Base-by-base conservation (phyloP, 2,113 vertebrate genomes). In the Pachycephala philippinensis region DNA sequence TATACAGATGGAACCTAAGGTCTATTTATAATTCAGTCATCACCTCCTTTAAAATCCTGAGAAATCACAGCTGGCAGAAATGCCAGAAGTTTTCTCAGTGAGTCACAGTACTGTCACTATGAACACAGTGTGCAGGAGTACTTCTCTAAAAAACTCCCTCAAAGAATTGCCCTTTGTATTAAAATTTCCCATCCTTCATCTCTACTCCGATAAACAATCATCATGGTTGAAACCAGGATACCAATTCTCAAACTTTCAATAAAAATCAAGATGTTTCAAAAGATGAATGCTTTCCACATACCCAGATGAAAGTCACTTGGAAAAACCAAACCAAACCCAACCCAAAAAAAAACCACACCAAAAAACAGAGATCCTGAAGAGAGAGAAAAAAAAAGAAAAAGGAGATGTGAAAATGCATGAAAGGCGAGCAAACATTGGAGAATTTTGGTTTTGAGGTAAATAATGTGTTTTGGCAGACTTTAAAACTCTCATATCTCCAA, bases 61-160 rank as follows among this genome's bases (percentile, higher is more conserved):
- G 90, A 79, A 94, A 90, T 92, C 75, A 86, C 47, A 88, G 82
- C 93, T 95, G 91, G 76, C 86, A 95, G 82, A 93, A 92, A 81
- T 24, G 35, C 72, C 91, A 91, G 45, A 91, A 84, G 87, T 75
- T 88, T 93, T 84, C 23, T 75, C 75, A 88, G 8, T 93, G 92
- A 96, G 50, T 96, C 95, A 95, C 68, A 80, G 37, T 78, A 59
- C 30, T 57, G 63, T 87, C 87, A 69, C 68, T 59, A 69, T 2
- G 33, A 79, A 72, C 27, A 77, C 7, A 54, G 27, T 2, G 2
- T 23, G 40, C 60, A 56, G n/a, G 37, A 94, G 47, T 74, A 77
- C 21, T n/a, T 39, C 23, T 63, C 76, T 44, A 87, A 66, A 76
- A 77, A 65, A 42, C 4, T 60, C 65, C 39, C 47, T 77, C 72